Conservation (phyloP, 2,888 invertebrate species). For the Sarcophaga variegata region DNA sequence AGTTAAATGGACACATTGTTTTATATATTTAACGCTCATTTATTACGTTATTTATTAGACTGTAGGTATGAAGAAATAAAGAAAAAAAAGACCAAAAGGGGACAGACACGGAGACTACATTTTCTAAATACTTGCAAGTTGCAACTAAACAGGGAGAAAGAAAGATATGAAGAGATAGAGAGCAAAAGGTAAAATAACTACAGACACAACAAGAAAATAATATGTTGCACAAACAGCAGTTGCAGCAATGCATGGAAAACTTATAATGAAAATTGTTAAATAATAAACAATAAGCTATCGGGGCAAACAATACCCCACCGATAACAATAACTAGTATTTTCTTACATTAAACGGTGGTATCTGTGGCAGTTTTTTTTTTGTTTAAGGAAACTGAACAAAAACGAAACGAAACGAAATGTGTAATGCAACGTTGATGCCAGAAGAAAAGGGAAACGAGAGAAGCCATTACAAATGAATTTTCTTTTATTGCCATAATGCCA, state of each 20-base stretch:
- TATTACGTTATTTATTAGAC: conserved; percentile 77
- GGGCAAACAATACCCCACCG: conserved; percentile 48
- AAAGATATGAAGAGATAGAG: background rate
- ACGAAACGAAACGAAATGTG: conserved; percentile 2
- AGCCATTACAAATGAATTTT: conserved; percentile 59
- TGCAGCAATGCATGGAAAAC: conserved; percentile 10
- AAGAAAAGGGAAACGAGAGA: conserved; percentile 34
- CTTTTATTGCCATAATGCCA: background rate
- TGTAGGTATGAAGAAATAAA: conserved; percentile 18
- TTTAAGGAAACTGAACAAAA: conserved; percentile 9
- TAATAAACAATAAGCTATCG: conserved; percentile 64
- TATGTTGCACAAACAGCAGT: conserved; percentile 39
- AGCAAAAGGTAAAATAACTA: conserved; percentile 18
- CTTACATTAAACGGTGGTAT: conserved; percentile 68
- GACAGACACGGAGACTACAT: conserved; percentile 24
- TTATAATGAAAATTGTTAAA: conserved; percentile 26
- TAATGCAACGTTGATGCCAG: background rate
- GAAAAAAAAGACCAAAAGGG: conserved; percentile 30
- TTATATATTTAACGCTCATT: conserved; percentile 78
- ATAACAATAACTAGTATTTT: conserved; percentile 67
- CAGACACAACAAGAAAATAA: background rate
- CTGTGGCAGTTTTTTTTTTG: background rate
- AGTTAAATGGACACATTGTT: conserved; percentile 49
- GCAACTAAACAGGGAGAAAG: background rate
- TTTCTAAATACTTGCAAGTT: background rate